Base-by-base conservation (phyloP, 2,797 vertebrate genomes). In the Clarias fuscus region DNA sequence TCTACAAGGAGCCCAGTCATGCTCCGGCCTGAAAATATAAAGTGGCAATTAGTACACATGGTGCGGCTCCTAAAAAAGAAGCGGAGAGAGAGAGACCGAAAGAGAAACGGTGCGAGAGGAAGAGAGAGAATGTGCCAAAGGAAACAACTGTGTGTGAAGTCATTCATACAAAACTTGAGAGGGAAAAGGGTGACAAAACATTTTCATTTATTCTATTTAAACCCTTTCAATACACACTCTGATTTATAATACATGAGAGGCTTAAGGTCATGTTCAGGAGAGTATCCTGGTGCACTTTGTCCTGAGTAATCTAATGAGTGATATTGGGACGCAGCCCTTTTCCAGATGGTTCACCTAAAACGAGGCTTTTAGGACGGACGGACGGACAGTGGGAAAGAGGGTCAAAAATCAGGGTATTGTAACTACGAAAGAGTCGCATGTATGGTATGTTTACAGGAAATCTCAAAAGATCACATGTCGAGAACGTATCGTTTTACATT, bases 91-190 rank as follows among this genome's bases (percentile, higher is more conserved):
- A 85, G 65, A 68, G 90, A 88, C 84, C 83, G 65, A 33, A 33
- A 33, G 33, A 71, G 90, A 58, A 17, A 62, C 2, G 18, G 14
- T 20, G 13, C 88, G 85, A 85, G 64, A 70, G 90, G 18, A 17
- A 81, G 82, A 24, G 62, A 53, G 72, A 89, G 85, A 84, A 62
- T 59, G 89, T 91, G 90, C 90, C 91, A 92, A 93, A 89, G 56
- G 84, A 88, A 92, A 92, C 85, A 88, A 83, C 88, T 81, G 79
- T 72, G 71, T 86, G 89, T 86, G 85, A 89, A 92, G 89, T 86
- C 87, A 86, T 84, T 84, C n/a, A 27, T 27, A 72, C 37, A 85
- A 75, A 85, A 18, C 37, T 27, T n/a, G 20, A 56, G 10, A 15
- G 7, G 40, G 56, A 56, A 68, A 48, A 68, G 59, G 48, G 43